These are phyloP conservation scores for Argynnis bischoffii DNA, from an alignment of 2,888 invertebrate genomes.

Conservation along the genomic window DNA sequence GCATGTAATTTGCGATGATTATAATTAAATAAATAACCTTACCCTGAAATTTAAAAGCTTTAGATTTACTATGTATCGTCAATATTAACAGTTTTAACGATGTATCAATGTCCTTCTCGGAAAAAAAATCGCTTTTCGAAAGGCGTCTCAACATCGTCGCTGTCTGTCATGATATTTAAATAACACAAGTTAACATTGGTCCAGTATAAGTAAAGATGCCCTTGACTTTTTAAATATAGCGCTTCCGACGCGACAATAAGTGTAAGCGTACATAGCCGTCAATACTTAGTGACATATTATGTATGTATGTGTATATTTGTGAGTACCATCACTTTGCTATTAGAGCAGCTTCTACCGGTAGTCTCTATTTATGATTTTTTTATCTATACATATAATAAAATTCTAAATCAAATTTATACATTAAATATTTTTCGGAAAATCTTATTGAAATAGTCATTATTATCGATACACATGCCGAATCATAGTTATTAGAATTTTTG, in stretches of 20 bases:
- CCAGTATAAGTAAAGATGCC: conserved; percentile 64
- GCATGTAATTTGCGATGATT: conserved; percentile 3
- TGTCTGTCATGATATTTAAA: conserved; percentile 76
- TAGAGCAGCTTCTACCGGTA: too few species aligned
- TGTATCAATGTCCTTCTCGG: conserved; percentile 58
- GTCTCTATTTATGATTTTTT: too few species aligned
- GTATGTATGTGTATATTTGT: too few species aligned
- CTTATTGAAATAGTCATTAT: too few species aligned
- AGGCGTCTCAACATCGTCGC: conserved; percentile 64
- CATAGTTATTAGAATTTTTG: too few species aligned
- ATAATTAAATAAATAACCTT: conserved; percentile 11
- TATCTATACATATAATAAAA: too few species aligned
- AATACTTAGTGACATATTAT: too few species aligned
- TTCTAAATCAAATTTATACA: too few species aligned
- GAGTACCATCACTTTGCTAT: too few species aligned
- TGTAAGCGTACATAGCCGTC: conserved; percentile 1
- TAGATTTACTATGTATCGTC: conserved; percentile 26
- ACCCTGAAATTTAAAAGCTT: conserved; percentile 17
- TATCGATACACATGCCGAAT: too few species aligned
- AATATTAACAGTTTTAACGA: conserved; percentile 37
- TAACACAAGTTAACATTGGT: conserved; percentile 82
- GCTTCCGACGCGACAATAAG: conserved; percentile 76
- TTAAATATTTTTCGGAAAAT: too few species aligned
- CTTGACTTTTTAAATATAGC: conserved; percentile 76
- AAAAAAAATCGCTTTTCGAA: conserved; percentile 73